Evolutionary conservation across 1,140 invertebrate genomes (phyloP).

Genomic region (Sycophila sp.): DNA sequence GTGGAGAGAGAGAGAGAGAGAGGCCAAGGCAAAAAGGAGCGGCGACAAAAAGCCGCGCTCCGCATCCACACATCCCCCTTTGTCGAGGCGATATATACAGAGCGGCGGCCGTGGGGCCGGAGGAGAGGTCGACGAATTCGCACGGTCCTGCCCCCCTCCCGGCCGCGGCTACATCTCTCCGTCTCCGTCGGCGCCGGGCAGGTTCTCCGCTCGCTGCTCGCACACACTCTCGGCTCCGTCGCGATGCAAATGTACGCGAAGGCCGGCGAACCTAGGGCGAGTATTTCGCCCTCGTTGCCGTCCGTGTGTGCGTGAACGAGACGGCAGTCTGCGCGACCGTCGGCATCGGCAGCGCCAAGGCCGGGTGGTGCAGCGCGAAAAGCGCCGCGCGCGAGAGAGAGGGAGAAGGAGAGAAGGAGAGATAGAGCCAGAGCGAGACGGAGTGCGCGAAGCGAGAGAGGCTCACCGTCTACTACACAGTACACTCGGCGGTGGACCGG

Average conservation of each 20-base stretch:
- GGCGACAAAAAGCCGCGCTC: not conserved
- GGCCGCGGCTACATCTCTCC: not conserved
- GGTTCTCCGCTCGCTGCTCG: not conserved
- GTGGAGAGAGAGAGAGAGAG: not conserved
- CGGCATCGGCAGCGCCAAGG: not conserved
- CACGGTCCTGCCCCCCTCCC: not conserved
- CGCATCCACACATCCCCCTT: not conserved
- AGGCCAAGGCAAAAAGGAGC: too few relatives aligned
- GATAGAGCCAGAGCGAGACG: not conserved
- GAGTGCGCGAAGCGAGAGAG: not conserved
- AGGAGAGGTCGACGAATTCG: constrained; percentile 2
- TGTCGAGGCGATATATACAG: too few relatives aligned
- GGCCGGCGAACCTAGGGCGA: not conserved
- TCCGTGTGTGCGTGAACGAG: not conserved
- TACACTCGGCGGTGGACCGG: not conserved
- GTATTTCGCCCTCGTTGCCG: not conserved
- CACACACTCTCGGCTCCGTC: too few relatives aligned
- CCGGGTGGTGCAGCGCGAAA: not conserved
- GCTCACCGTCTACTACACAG: too few relatives aligned
- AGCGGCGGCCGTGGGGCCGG: not conserved
- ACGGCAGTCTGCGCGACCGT: not conserved
- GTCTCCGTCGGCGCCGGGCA: not conserved
- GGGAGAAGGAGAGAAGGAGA: too few relatives aligned
- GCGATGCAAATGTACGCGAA: not conserved
- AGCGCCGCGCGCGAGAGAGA: not conserved